Percentiles rank a stretch among this genome's conserved stretches.
phyloP scores from a whole-genome alignment of 1,140 invertebrate genomes.

The Wasmannia auropunctata region DNA sequence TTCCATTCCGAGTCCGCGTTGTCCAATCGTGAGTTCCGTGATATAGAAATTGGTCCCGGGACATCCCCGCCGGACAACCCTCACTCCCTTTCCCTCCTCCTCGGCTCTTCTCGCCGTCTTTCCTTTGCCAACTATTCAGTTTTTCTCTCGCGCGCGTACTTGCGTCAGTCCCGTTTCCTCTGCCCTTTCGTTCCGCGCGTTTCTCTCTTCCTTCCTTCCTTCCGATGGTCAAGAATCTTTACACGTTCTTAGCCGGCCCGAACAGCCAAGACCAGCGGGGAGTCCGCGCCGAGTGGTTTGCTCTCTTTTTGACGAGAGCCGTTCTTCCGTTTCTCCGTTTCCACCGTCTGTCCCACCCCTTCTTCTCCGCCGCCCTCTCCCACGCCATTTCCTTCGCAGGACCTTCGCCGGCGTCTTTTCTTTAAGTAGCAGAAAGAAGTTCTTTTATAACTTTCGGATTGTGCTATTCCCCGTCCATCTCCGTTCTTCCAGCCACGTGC shows the following conservation, averaged over 20 bases:
- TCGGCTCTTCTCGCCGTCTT: neutral
- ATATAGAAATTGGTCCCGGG: constrained; percentile 5
- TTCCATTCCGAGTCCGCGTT: neutral
- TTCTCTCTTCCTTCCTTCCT: neutral
- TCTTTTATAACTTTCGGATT: constrained; percentile 72
- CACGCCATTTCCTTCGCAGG: constrained; percentile 4
- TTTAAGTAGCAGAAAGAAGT: constrained; percentile 64
- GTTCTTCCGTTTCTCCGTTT: constrained; percentile 23
- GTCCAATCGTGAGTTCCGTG: neutral
- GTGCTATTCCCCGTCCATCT: constrained; percentile 34
- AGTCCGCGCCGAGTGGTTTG: constrained; percentile 28
- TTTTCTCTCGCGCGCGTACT: constrained; percentile 14
- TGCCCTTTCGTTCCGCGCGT: neutral
- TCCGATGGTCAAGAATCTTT: constrained; percentile 13
- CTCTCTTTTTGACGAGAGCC: constrained; percentile 49
- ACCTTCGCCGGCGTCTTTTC: constrained; percentile 9
- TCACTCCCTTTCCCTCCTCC: neutral
- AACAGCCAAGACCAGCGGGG: constrained; percentile 21
- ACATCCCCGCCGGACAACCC: neutral
- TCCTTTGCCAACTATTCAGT: neutral
- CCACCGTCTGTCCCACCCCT: neutral
- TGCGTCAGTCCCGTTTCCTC: neutral
- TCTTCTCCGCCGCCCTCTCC: neutral
- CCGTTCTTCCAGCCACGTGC: neutral
- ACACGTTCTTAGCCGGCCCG: constrained; percentile 28